Evolutionary conservation across 2,113 vertebrate species (phyloP), one percentile per base, ranked within the genome.

Genomic region (Platanista minor): DNA sequence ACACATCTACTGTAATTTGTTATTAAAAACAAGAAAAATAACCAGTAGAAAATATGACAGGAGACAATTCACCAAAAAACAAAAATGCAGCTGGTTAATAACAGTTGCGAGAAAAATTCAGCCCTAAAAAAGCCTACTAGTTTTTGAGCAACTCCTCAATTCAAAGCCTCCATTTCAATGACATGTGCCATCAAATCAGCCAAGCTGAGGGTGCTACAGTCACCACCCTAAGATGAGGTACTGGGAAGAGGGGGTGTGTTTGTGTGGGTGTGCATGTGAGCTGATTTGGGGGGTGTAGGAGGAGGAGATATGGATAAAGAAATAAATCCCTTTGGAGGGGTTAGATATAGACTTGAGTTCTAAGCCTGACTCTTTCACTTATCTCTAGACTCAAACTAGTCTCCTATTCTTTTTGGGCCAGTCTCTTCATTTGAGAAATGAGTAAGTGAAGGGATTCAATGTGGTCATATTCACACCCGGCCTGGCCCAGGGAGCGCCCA

Each of bases 271-370:
- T 36, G 11, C 29, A 8, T 1, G 12, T 13, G 2, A 1, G 36
- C 12, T 39, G 27, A 1, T 18, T 3, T 49, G 25, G 10, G 5
- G 9, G 5, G 1, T 13, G 0, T 2, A 36, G 1, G 15, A n/a
- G 9, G n/a, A 36, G 14, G 25, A 36, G 75, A 52, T 1, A 0
- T 23, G 25, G 2, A 31, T 36, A 43, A 74, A 66, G 36, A 87
- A 61, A 43, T 17, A 49, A 90, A 46, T 74, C 8, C 7, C 27
- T 83, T 66, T 20, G 6, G 49, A 43, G 25, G 17, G 14, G 2
- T 71, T 49, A 39, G 39, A 10, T 5, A 41, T 31, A n/a, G 49
- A 52, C 33, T 15, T 29, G 31, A 46, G 41, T 52, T 85, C 52
- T 72, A 46, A 67, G 49, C 67, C 61, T 33, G 11, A 46, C 29